phyloP scores from a whole-genome alignment of 2,797 vertebrate species.

The Spondyliosoma cantharus region DNA sequence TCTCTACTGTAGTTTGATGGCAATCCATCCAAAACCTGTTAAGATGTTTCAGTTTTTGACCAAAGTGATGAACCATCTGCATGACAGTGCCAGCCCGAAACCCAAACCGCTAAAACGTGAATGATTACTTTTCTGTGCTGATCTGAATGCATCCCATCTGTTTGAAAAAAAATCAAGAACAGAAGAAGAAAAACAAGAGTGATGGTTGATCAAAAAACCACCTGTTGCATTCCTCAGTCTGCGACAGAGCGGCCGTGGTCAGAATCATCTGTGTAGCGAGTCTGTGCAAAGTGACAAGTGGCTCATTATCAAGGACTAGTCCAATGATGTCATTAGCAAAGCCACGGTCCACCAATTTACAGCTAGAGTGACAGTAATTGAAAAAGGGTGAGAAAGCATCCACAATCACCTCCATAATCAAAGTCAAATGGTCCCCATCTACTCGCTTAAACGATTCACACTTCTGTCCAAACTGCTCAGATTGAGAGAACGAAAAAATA shows the following conservation, averaged over 20 bases:
- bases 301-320: slow-evolving; percentile 35
- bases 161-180: neutral
- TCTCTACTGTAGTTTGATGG: neutral
- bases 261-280: slow-evolving; percentile 27
- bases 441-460: slow-evolving; percentile 44
- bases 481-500: slow-evolving; percentile 17
- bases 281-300: slow-evolving; percentile 35
- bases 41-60: neutral
- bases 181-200: neutral
- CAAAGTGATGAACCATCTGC: neutral
- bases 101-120: neutral
- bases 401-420: slow-evolving; percentile 24
- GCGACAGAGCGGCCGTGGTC: neutral
- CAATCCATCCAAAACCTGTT: neutral
- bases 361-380: slow-evolving; percentile 38
- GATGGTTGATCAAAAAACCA: neutral
- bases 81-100: neutral
- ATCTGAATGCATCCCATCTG: neutral
- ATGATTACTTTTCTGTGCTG: neutral
- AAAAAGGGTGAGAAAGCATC: slow-evolving; percentile 45
- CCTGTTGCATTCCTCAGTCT: slow-evolving; percentile 11
- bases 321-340: slow-evolving; percentile 40
- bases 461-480: slow-evolving; percentile 6
- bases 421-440: slow-evolving; percentile 35
- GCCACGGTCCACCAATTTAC: slow-evolving; percentile 38